Evolutionary conservation across 1,140 invertebrate species (phyloP).

Genomic region (Medauroidea extradentata): DNA sequence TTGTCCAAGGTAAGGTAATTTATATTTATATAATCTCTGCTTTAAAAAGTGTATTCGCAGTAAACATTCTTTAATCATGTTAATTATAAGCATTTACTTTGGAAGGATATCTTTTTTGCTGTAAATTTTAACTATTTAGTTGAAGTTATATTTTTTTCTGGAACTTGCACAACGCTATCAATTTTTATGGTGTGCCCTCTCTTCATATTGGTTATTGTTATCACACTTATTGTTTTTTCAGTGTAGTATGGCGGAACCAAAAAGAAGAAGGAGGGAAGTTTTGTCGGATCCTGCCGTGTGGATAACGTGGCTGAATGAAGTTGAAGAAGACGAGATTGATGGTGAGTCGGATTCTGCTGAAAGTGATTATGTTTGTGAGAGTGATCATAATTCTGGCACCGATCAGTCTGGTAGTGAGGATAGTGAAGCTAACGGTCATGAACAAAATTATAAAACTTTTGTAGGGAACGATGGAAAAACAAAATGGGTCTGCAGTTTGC

Average conservation of each 20-base stretch:
- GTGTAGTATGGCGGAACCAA: background rate
- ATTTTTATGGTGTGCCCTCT: no score
- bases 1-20: no score
- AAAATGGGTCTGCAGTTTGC: background rate
- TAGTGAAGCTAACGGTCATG: background rate
- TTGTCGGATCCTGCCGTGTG: background rate
- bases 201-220: background rate
- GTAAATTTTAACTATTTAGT: no score
- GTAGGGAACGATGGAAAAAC: constrained; percentile 1
- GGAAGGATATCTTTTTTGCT: no score
- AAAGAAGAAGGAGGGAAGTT: background rate
- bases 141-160: no score
- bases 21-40: no score
- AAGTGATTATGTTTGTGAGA: background rate
- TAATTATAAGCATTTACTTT: no score
- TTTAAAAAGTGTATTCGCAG: no score
- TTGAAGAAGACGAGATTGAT: background rate
- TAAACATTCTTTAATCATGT: no score
- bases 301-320: background rate
- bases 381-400: background rate
- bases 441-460: background rate
- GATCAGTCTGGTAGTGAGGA: background rate
- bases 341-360: background rate
- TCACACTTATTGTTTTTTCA: background rate
- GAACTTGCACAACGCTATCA: no score